Evolutionary conservation across 2,113 vertebrate species (phyloP), one percentile per base, ranked within the genome.

Genomic region (Steatornis caripensis): DNA sequence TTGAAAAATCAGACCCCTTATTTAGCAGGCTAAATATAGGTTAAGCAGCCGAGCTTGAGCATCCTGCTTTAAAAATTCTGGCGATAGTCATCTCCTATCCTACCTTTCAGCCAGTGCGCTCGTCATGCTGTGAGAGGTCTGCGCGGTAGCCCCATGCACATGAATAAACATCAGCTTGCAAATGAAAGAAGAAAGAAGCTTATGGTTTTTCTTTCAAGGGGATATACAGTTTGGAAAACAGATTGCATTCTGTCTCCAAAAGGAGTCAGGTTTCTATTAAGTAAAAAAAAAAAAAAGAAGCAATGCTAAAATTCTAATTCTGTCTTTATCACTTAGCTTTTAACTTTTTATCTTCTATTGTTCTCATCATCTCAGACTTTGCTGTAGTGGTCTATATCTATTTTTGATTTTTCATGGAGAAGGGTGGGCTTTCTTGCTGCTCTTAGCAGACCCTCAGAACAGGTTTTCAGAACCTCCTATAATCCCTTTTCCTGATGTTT

Each of bases 21-120:
- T 93, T 96, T 95, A 95, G 94, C 84, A 91, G 87, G 93, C 95
- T 96, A 95, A 97, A 96, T 97, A 96, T 94, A 97, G 93, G 90
- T 93, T 96, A 94, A 96, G 90, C 93, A 95, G 93, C 92, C 93
- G 93, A 83, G 78, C 95, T 65, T 76, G 75, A 95, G 95, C 92
- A 94, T 95, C 82, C 95, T 87, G 87, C 93, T 89, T 96, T 96
- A 95, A 95, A 96, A 95, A 91, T 89, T 36, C 94, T 89, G 89
- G 93, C 5, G 48, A 66, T 94, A 88, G 93, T 96, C 41, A 19
- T 96, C 94, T 93, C 91, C 89, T 83, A 69, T 94, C 93, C 90
- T 94, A 83, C 95, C 96, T 96, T 96, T 96, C 93, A 94, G 85
- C 84, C 82, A 83, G 90, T 30, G 2, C 84, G 15, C 89, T 75